Percentiles rank a stretch among this genome's conserved stretches.
Evolutionary conservation across 92 coral and sea anemone species (phyloP).

Genomic region (Phenganax subtilis): DNA sequence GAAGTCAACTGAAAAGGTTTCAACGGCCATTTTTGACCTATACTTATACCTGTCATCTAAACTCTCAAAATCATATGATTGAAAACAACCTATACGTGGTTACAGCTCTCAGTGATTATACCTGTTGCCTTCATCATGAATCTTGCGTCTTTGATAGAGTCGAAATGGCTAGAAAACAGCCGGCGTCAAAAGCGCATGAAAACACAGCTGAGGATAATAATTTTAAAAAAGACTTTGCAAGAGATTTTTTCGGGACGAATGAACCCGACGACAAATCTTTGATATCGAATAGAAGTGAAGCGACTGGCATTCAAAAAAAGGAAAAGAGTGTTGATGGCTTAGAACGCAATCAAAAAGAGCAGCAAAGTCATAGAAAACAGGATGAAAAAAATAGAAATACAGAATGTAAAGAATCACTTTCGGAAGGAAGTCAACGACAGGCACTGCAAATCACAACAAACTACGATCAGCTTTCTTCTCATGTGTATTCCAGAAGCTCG

Average conservation of each 20-base stretch:
- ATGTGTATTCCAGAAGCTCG: not conserved
- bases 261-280: not conserved
- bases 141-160: not conserved
- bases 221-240: slow-evolving; percentile 23
- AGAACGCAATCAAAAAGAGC: not conserved
- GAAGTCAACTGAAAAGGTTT: too few relatives aligned
- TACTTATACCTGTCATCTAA: too few relatives aligned
- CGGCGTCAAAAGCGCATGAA: not conserved
- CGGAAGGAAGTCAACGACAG: not conserved
- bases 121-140: not conserved
- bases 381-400: not conserved
- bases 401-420: too few relatives aligned
- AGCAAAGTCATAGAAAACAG: not conserved
- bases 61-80: too few relatives aligned
- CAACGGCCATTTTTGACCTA: too few relatives aligned
- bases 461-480: not conserved
- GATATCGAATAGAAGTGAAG: not conserved
- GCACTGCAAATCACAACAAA: not conserved
- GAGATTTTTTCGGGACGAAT: slow-evolving; percentile 24
- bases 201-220: not conserved
- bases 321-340: not conserved
- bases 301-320: not conserved
- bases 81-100: too few relatives aligned
- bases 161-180: not conserved
- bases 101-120: not conserved